Evolutionary conservation across 2,888 invertebrate genomes (phyloP).

Genomic region (Theretra japonica): DNA sequence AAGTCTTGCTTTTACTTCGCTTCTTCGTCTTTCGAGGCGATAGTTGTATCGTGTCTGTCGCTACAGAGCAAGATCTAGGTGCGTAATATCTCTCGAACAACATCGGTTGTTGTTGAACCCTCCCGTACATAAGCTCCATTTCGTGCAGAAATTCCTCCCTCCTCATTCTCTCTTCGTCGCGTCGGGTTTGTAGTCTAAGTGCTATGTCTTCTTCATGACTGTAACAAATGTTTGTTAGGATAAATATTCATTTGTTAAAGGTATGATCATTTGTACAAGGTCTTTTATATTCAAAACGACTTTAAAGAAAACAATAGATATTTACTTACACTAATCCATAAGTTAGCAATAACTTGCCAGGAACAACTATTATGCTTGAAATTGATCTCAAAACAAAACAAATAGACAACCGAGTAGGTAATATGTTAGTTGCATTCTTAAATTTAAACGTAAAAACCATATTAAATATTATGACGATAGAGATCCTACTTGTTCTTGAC

Average conservation of each 20-base stretch:
- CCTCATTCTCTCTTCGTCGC: conserved; percentile 88
- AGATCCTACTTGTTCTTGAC: conserved; percentile 83
- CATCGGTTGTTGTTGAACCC: conserved; percentile 88
- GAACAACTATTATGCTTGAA: too few species aligned
- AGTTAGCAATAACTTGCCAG: too few species aligned
- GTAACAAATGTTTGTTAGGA: conserved; percentile 38
- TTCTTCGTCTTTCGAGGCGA: conserved; percentile 75
- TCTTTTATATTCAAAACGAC: too few species aligned
- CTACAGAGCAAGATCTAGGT: conserved; percentile 70
- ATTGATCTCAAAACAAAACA: too few species aligned
- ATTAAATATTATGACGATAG: background rate
- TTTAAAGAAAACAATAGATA: background rate
- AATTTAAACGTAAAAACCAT: too few species aligned
- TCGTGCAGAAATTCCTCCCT: conserved; percentile 88
- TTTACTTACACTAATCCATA: too few species aligned
- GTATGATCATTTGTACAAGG: too few species aligned
- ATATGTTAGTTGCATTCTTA: too few species aligned
- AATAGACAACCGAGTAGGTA: too few species aligned
- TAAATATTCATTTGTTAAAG: too few species aligned
- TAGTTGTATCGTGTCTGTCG: conserved; percentile 63
- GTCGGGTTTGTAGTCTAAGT: conserved; percentile 86
- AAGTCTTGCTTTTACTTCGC: conserved; percentile 56
- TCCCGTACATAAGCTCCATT: conserved; percentile 89
- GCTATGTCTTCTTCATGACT: conserved; percentile 88
- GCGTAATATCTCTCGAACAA: conserved; percentile 89